Base-by-base conservation (phyloP, 1,140 invertebrate genomes). In the Heterodera carotae region DNA sequence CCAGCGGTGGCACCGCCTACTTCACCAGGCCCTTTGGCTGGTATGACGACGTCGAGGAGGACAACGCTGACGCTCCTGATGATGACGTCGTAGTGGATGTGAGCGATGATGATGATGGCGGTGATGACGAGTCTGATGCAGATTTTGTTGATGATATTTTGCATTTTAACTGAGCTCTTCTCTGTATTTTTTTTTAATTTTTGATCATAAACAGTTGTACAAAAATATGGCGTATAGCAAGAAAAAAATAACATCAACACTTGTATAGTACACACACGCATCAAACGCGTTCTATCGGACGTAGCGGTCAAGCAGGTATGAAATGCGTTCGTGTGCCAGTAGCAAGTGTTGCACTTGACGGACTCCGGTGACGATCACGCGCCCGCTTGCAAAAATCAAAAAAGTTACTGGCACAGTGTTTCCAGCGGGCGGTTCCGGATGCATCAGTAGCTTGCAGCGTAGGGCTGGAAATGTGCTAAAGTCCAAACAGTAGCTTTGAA, bases 291-390 rank as follows among this genome's bases (percentile, higher is more conserved):
- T 33, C 36, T 67, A 33, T 67, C 36, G 36, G 15, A 2, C 36
- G 36, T 33, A 15, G 12, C 3, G 15, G 36, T 15, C 31, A 12
- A 36, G 36, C 15, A 67, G n/a, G 18, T 12, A n/a, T 12, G 15
- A 18, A n/a, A 39, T 39, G 36, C 10, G 4, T 39, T 39, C 4
- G 10, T 5, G 36, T n/a, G 43, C 34, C 22, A 2, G 22, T 1
- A 10, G 5, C 25, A 69, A 29, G 5, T 69, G 67, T 1, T 4
- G n/a, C 43, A 39, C 27, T 0, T 10, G 22, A 5, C 34, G 34
- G 6, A 69, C 34, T 27, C 67, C 67, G 22, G 67, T 69, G 18
- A 69, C 43, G 8, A 69, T 69, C n/a, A 69, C 6, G 6, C 27
- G 67, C 8, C 67, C 67, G n/a, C 22, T 39, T 5, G 29, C 25